Base-by-base conservation (phyloP, 2,888 invertebrate species). In the Drosophila barbarae region DNA sequence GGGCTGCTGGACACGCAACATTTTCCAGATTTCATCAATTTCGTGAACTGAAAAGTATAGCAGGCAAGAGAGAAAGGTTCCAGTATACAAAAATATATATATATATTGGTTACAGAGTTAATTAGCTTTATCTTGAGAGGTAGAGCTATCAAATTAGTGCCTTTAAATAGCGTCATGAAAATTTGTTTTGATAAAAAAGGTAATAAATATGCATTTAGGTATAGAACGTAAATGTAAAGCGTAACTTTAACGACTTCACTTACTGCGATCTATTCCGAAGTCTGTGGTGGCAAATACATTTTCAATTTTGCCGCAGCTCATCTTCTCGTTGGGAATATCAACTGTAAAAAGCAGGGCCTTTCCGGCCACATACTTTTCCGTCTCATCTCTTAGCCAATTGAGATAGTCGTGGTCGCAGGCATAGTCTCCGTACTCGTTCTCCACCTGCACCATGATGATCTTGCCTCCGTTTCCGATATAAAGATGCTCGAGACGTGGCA, bases 351-450 rank as follows among this genome's bases (percentile, higher is more conserved):
- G 90, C 3, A 89, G 36, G 0, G 95, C 94, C 28, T 86, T 86
- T 15, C 85, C 78, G 0, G 71, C 55, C 30, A 88, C 87, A 59
- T 88, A 88, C 18, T 84, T 81, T 18, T 76, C 69, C 2, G 94
- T 91, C 66, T 94, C 90, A 82, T 95, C 93, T 3, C 93, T 90
- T 38, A 97, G 86, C 89, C 92, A 92, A 26, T 87, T 85, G 82
- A 92, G 92, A 88, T 98, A 97, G 3, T 90, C 87, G 65, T 90
- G 90, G 86, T 97, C 95, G 78, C 93, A 94, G 2, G 93, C 93
- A 80, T 93, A 96, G 78, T 94, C 95, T 0, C 97, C 98, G 84
- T 97, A 97, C 88, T 97, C 97, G 88, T 99, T 99, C 90, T 98
- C 98, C 7, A 90, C 86, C 51, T 97, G 96, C 51, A 96, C 93